phyloP scores from a whole-genome alignment of 35 echinoderm and acorn worm genomes.

The Acanthaster planci region DNA sequence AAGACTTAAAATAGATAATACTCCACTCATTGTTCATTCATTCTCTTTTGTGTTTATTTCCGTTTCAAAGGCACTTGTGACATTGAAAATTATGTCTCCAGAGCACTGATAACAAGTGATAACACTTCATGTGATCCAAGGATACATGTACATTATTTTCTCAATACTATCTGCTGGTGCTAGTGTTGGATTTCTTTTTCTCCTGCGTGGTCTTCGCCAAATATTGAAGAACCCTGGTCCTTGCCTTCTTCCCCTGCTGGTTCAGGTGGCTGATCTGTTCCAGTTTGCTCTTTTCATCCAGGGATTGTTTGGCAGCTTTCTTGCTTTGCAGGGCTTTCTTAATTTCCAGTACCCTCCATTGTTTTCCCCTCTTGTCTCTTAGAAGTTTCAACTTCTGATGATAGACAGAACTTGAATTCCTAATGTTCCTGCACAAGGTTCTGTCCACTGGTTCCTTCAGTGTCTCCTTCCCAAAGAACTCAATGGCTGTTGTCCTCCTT shows the following conservation, averaged over 20 bases:
- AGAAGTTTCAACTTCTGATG: background rate
- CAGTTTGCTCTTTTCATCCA: background rate
- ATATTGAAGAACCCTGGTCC: background rate
- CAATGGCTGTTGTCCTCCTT: background rate
- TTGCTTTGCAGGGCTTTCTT: background rate
- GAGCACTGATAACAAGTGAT: no score
- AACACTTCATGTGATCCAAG: no score
- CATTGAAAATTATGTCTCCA: no score
- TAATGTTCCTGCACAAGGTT: background rate
- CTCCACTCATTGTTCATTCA: no score
- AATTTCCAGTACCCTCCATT: background rate
- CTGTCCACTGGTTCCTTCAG: background rate
- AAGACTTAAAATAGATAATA: no score
- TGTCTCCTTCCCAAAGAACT: background rate
- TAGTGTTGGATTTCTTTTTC: background rate
- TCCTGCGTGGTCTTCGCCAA: background rate
- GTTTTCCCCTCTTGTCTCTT: background rate
- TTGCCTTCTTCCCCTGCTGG: conserved; percentile 5
- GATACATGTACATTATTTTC: background rate
- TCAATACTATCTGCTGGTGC: background rate
- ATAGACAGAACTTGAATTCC: background rate
- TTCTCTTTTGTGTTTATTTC: no score
- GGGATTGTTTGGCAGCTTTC: background rate
- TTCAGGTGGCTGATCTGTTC: background rate
- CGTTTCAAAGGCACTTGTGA: no score